Evolutionary conservation across 2,113 vertebrate species (phyloP).

Genomic region (Dolichotis patagonum): DNA sequence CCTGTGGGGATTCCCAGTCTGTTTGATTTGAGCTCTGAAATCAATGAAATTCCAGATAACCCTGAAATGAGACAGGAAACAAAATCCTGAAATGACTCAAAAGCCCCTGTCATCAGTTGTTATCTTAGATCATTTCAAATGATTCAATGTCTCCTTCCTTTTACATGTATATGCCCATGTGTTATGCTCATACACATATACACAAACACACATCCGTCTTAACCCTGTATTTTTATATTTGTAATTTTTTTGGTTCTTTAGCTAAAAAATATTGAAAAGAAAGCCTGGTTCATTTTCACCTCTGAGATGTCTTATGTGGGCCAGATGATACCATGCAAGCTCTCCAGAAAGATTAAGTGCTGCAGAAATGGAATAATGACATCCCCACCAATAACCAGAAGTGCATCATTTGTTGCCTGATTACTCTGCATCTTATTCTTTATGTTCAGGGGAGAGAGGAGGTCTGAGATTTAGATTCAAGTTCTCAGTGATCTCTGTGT

Average conservation of each 20-base stretch:
- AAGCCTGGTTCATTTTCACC: neutral
- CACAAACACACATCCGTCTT: neutral
- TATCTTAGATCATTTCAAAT: neutral
- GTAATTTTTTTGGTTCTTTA: neutral
- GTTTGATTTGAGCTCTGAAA: neutral
- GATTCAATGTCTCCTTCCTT: conserved; percentile 48
- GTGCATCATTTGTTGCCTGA: neutral
- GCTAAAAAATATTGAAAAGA: neutral
- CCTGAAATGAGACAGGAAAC: conserved; percentile 24
- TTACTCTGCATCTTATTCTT: neutral
- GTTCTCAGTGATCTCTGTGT: neutral
- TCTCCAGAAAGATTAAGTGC: neutral
- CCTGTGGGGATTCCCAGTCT: conserved; percentile 54
- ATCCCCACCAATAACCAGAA: neutral
- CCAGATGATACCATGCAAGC: neutral
- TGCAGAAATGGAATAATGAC: neutral
- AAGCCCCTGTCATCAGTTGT: conserved; percentile 32
- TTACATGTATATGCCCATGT: neutral
- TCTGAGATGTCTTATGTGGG: neutral
- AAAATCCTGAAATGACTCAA: conserved; percentile 19
- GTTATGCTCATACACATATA: neutral
- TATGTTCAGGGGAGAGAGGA: neutral
- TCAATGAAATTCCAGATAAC: conserved; percentile 43
- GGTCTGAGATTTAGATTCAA: neutral
- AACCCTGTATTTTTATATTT: neutral